phyloP scores from a whole-genome alignment of 92 coral and sea anemone species.

The Porites rus region DNA sequence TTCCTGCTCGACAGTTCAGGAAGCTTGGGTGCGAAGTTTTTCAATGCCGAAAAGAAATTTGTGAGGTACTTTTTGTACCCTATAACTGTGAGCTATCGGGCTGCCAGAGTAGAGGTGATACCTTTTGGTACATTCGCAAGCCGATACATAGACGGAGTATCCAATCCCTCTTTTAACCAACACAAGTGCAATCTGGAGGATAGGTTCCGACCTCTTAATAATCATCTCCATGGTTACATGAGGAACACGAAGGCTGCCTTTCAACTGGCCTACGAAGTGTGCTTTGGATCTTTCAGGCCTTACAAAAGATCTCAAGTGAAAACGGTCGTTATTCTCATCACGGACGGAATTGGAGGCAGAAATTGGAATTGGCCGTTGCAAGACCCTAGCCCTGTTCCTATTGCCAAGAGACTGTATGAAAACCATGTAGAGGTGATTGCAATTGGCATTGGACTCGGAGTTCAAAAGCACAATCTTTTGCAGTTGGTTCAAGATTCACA shows the following conservation, averaged over 20 bases:
- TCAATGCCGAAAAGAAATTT: conserved; percentile 66
- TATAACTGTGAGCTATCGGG: conserved; percentile 71
- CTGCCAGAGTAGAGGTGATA: conserved; percentile 80
- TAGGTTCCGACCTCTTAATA: conserved; percentile 37
- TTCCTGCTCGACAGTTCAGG: conserved; percentile 84
- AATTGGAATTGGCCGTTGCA: conserved; percentile 61
- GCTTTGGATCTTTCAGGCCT: conserved; percentile 39
- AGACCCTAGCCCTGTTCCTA: conserved; percentile 43
- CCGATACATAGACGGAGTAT: conserved; percentile 65
- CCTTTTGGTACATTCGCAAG: conserved; percentile 66
- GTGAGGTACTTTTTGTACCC: conserved; percentile 65
- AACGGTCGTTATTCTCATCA: conserved; percentile 74
- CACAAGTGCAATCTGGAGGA: conserved; percentile 80
- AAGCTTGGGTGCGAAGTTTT: conserved; percentile 51
- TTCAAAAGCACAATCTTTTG: conserved; percentile 29
- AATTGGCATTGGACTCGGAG: conserved; percentile 67
- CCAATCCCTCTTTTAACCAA: conserved; percentile 34
- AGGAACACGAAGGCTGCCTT: conserved; percentile 80
- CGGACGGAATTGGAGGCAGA: conserved; percentile 54
- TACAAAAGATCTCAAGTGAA: conserved; percentile 43
- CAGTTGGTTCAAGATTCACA: conserved; percentile 4
- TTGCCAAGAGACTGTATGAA: conserved; percentile 43
- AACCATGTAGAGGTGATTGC: conserved; percentile 69
- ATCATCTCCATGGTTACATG: conserved; percentile 27
- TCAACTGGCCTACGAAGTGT: conserved; percentile 49